Conservation (phyloP, 2,888 invertebrate species). For the Archips xylosteana region DNA sequence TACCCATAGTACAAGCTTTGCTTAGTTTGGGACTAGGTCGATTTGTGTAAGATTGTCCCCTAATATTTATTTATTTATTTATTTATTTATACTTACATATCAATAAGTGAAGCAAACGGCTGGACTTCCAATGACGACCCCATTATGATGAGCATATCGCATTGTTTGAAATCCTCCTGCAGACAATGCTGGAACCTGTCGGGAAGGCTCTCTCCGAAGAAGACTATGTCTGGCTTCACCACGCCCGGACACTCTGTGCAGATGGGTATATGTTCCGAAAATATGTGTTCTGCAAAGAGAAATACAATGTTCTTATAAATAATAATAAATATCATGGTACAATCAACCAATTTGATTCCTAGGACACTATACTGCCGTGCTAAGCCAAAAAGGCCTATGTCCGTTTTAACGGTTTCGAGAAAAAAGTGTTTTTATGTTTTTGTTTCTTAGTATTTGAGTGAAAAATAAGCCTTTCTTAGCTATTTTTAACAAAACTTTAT, state of each 20-base stretch:
- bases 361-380: no score
- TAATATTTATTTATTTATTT: no score
- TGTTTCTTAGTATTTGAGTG: no score
- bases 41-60: no score
- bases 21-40: no score
- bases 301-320: not conserved
- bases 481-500: no score
- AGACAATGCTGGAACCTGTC: constrained; percentile 89
- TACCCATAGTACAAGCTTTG: no score
- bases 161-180: constrained; percentile 91
- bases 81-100: constrained; percentile 88
- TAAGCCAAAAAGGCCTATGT: no score
- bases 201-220: constrained; percentile 97
- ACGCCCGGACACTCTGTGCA: constrained; percentile 92
- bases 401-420: no score
- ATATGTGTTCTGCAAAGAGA: constrained; percentile 86
- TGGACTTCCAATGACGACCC: constrained; percentile 98
- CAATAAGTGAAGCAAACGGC: constrained; percentile 96
- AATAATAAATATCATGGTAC: not conserved
- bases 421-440: no score
- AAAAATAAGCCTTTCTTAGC: no score
- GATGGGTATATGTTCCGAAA: constrained; percentile 90
- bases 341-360: not conserved
- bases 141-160: constrained; percentile 97
- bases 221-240: constrained; percentile 98